Base-by-base conservation (phyloP, 2,888 invertebrate genomes). In the Pollenia amentaria region DNA sequence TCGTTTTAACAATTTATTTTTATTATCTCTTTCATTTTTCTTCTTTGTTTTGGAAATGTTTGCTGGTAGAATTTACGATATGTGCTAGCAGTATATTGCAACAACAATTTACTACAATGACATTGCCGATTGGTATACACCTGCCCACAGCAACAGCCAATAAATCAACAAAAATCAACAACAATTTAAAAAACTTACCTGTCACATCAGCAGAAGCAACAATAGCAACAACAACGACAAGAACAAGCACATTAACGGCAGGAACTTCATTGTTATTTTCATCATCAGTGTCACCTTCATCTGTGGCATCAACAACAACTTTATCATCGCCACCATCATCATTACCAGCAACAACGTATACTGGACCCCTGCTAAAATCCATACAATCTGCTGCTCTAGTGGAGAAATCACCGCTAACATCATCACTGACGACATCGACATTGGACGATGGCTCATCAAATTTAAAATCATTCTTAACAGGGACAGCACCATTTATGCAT, bases 371-470 rank as follows among this genome's bases (percentile, higher is more conserved):
- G 21, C 48, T 57, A 40, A 48, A 87, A 51, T 60, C 84, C 1
- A 55, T 87, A 46, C 78, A 84, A 69, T 65, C 82, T 65, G 81
- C 76, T 67, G 84, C 80, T 64, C 62, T 87, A 67, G 73, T 69
- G 40, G 75, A 83, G 77, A 72, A 55, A 51, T 62, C 80, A 51
- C 65, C 75, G 62, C n/a, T 85, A 62, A 89, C 90, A 88, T 89
- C 87, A 65, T 85, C 91, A 67, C 18, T 67, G 40, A 67, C 75
- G 11, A n/a, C 82, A 57, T 62, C 65, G 78, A 75, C 72, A 78
- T 14, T 85, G 21, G 78, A 53, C 53, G 84, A 82, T 29, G 65
- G 73, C 21, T 62, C 72, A 64, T 84, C 77, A 51, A 62, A 80
- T 80, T 9, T 73, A 51, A 60, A 60, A 18, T 73, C 84, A 46